These are phyloP conservation scores for Candoia aspera DNA, from an alignment of 2,113 vertebrate genomes.

Conservation along the genomic window DNA sequence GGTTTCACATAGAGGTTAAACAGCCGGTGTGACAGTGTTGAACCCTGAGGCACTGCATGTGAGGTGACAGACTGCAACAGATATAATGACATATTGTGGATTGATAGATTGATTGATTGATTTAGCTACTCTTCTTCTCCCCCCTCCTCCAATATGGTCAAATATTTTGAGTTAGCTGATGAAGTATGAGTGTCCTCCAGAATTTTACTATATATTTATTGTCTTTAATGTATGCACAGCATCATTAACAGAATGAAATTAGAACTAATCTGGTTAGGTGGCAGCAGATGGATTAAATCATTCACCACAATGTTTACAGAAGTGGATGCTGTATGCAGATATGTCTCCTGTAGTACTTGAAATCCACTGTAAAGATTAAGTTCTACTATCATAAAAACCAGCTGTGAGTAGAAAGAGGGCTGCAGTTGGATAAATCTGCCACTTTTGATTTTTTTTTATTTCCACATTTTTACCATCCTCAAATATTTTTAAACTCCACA, in stretches of 20 bases:
- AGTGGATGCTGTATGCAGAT: background rate
- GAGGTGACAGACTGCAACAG: background rate
- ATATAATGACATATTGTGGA: conserved; percentile 64
- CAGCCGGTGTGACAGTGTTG: too few species aligned
- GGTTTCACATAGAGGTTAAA: background rate
- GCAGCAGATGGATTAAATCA: background rate
- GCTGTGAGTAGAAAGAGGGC: background rate
- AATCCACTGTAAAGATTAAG: background rate
- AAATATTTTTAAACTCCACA: background rate
- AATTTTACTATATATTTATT: conserved; percentile 36
- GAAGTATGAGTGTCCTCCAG: conserved; percentile 52
- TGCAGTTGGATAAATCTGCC: background rate
- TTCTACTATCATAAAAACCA: background rate
- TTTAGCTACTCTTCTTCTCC: conserved; percentile 54
- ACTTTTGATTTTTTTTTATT: background rate
- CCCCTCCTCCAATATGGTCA: conserved; percentile 60
- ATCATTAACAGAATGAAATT: background rate
- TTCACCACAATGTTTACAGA: background rate
- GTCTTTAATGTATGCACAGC: background rate
- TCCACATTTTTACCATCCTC: background rate
- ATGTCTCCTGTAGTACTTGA: background rate
- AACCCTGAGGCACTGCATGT: too few species aligned
- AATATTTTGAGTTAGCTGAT: conserved; percentile 57
- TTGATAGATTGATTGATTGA: conserved; percentile 67
- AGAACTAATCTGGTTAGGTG: background rate